A percentile compares a stretch with the other conserved stretches of the same genome.
Evolutionary conservation across 2,888 invertebrate genomes (phyloP).

Genomic region (Selenia dentaria): DNA sequence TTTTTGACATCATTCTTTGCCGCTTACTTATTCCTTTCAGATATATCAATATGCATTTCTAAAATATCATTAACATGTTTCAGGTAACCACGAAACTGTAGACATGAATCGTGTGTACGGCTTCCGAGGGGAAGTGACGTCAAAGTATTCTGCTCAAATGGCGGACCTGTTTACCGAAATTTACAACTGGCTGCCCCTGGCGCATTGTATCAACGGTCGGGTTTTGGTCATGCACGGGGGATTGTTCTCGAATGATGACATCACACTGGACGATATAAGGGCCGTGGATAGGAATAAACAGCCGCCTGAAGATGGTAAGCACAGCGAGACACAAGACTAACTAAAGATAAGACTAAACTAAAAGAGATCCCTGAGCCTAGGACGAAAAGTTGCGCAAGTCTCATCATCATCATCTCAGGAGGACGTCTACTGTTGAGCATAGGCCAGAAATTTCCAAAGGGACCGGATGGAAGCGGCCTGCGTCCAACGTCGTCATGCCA

Average conservation of each 20-base stretch:
- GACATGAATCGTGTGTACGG: slow-evolving; percentile 99
- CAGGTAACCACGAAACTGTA: slow-evolving; percentile 99
- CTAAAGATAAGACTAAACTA: too few species aligned
- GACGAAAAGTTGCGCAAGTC: too few species aligned
- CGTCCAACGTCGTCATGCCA: too few species aligned
- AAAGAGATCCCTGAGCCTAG: too few species aligned
- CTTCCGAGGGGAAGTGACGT: slow-evolving; percentile 98
- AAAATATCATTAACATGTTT: not conserved
- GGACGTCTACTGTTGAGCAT: too few species aligned
- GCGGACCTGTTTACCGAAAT: slow-evolving; percentile 99
- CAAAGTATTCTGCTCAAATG: slow-evolving; percentile 98
- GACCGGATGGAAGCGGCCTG: too few species aligned
- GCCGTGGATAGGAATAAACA: slow-evolving; percentile 96
- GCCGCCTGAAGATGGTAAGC: slow-evolving; percentile 96
- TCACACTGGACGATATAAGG: slow-evolving; percentile 96
- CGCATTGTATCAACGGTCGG: slow-evolving; percentile 95
- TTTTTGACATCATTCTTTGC: too few species aligned
- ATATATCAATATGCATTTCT: too few species aligned
- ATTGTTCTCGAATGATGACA: slow-evolving; percentile 95
- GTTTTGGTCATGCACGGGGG: slow-evolving; percentile 98
- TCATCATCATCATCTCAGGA: too few species aligned
- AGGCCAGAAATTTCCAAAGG: too few species aligned
- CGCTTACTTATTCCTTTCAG: too few species aligned
- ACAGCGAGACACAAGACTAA: too few species aligned
- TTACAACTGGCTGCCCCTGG: slow-evolving; percentile 98